Percentiles rank a stretch among this genome's conserved stretches.
Conservation (phyloP, 2,797 vertebrate species). For the Poecilia gillii region DNA sequence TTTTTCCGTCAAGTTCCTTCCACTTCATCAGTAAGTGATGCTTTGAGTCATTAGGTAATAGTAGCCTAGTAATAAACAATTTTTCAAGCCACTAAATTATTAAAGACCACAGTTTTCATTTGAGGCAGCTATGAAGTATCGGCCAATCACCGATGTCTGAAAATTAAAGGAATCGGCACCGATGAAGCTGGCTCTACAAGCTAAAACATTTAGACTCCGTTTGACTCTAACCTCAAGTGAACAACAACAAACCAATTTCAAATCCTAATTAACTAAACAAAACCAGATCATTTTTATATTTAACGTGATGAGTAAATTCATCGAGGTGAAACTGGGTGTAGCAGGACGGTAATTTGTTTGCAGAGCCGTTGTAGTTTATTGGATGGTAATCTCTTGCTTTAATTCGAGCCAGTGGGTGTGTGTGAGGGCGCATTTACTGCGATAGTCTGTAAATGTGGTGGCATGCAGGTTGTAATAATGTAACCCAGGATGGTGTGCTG, state of each 20-base stretch:
- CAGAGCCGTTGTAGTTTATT: neutral
- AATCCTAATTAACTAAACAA: neutral
- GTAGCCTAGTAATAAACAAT: neutral
- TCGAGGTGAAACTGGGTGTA: neutral
- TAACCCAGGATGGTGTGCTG: slow-evolving; percentile 80
- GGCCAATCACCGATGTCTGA: too few relatives aligned
- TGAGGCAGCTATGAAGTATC: neutral
- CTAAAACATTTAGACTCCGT: neutral
- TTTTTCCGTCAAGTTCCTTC: neutral
- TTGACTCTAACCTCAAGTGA: too few relatives aligned
- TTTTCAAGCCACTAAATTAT: neutral
- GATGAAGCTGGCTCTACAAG: neutral
- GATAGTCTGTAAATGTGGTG: slow-evolving; percentile 5
- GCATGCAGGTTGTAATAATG: slow-evolving; percentile 84
- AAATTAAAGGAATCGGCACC: too few relatives aligned
- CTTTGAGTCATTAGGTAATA: neutral
- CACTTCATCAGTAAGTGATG: neutral
- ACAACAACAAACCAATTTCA: neutral
- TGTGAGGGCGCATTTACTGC: slow-evolving; percentile 19
- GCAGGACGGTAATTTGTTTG: slow-evolving; percentile 3
- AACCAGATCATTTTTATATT: neutral
- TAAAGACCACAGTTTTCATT: neutral
- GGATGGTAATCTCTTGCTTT: slow-evolving; percentile 1
- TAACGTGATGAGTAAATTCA: neutral
- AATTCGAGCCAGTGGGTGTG: slow-evolving; percentile 8